phyloP scores from a whole-genome alignment of 1,140 invertebrate genomes.

The Palaemon carinicauda region DNA sequence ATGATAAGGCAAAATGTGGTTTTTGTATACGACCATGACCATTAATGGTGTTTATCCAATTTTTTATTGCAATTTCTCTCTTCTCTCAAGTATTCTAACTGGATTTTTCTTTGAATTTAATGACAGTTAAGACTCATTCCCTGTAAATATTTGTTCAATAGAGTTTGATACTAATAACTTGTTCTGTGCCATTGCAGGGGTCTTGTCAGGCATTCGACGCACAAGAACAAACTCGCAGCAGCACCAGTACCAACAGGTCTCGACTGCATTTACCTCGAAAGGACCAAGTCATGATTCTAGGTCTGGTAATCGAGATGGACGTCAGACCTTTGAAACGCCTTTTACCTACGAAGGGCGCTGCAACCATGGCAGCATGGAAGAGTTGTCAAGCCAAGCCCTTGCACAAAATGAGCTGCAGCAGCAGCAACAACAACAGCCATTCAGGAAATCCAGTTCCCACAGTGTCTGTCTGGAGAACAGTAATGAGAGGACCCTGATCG shows the following conservation, averaged over 20 bases:
- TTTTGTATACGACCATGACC: no score
- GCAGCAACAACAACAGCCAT: not conserved
- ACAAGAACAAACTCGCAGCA: slow-evolving; percentile 44
- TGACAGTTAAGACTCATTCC: no score
- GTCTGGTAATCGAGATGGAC: slow-evolving; percentile 16
- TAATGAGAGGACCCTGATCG: slow-evolving; percentile 23
- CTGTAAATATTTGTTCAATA: no score
- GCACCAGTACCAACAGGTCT: not conserved
- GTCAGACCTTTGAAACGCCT: slow-evolving; percentile 18
- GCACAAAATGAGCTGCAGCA: slow-evolving; percentile 27
- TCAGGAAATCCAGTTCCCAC: slow-evolving; percentile 50
- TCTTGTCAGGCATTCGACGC: slow-evolving; percentile 40
- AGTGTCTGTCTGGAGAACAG: slow-evolving; percentile 50
- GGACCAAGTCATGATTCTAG: slow-evolving; percentile 13
- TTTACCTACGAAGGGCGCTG: slow-evolving; percentile 29
- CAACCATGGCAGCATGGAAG: slow-evolving; percentile 51
- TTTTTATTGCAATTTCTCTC: no score
- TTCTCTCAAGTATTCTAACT: no score
- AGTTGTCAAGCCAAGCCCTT: slow-evolving; percentile 48
- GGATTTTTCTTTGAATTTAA: no score
- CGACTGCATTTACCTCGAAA: slow-evolving; percentile 33
- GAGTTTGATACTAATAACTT: no score
- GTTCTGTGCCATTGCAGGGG: slow-evolving; percentile 19
- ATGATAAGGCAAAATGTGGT: no score
- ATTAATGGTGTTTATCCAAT: no score